phyloP scores from a whole-genome alignment of 64 coral and sea anemone genomes.

The Exaiptasia diaphana region DNA sequence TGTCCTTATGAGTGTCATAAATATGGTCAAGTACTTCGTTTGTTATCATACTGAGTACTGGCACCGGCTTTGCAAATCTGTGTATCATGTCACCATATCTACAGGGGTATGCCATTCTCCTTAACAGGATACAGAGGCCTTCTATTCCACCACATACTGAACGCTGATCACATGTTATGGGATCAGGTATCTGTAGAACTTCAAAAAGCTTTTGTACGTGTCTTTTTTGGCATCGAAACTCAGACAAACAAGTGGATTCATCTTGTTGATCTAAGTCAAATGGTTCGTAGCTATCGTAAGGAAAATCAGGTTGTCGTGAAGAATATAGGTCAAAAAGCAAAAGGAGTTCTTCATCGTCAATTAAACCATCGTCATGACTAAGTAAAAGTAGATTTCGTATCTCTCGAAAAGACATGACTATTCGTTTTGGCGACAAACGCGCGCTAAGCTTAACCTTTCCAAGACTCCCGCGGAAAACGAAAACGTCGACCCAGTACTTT shows the following conservation, averaged over 20 bases:
- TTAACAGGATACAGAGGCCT: background rate
- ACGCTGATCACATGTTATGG: background rate
- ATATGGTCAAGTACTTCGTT: no score
- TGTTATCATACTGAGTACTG: no score
- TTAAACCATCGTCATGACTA: background rate
- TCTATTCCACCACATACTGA: background rate
- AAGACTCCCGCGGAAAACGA: no score
- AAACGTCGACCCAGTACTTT: no score
- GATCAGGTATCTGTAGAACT: background rate
- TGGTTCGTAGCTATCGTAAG: conserved; percentile 7
- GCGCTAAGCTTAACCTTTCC: no score
- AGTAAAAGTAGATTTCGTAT: background rate
- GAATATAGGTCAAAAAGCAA: background rate
- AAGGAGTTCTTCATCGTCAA: background rate
- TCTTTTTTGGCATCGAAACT: background rate
- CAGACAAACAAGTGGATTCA: background rate
- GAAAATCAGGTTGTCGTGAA: conserved; percentile 5
- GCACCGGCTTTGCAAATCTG: background rate
- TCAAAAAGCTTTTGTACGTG: background rate
- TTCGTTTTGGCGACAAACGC: no score
- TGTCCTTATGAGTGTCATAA: no score
- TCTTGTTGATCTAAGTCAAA: background rate
- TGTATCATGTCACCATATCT: background rate
- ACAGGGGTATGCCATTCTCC: background rate
- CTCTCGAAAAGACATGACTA: background rate